Base-by-base conservation (phyloP, 2,888 invertebrate genomes). In the Eupithecia subumbrata region DNA sequence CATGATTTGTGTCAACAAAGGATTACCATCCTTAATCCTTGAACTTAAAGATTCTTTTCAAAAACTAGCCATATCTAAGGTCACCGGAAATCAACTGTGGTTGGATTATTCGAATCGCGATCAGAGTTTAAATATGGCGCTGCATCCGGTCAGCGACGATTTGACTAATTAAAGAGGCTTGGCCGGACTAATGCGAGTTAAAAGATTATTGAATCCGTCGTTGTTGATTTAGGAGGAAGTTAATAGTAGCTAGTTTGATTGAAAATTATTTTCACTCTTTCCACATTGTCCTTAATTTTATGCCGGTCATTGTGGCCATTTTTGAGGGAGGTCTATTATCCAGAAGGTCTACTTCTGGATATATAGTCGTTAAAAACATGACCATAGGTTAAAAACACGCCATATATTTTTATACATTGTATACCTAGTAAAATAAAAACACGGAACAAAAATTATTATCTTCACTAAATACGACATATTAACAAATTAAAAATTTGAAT, bases 51-150 rank as follows among this genome's bases (percentile, higher is more conserved):
- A 34, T 75, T 69, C 9, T 77, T 75, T 75, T 73, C 16, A 56
- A 63, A 34, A 18, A 56, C 43, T 70, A 68, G 64, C 70, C 37
- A 71, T 77, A 77, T 77, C 82, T 87, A 88, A 90, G 89, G 90
- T 89, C 89, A 86, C 86, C 90, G 92, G 92, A 92, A 90, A 87
- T 88, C 86, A 86, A 89, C 78, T 88, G 88, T 85, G 89, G 88
- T 89, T 87, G 88, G 88, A 91, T 92, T 90, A 86, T 90, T 90
- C 87, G 89, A 87, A 90, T 91, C 88, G 91, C 93, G 89, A 91
- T 89, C 86, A 83, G 84, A 87, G 87, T 91, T 89, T 87, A 90
- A 92, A 91, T 88, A 91, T 90, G 91, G 90, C 87, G 79, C 73
- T 78, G 81, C 84, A 85, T 87, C 86, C 87, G 87, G 86, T 85